Conservation (phyloP, 2,797 vertebrate genomes). For the Onychomys arenicola region DNA sequence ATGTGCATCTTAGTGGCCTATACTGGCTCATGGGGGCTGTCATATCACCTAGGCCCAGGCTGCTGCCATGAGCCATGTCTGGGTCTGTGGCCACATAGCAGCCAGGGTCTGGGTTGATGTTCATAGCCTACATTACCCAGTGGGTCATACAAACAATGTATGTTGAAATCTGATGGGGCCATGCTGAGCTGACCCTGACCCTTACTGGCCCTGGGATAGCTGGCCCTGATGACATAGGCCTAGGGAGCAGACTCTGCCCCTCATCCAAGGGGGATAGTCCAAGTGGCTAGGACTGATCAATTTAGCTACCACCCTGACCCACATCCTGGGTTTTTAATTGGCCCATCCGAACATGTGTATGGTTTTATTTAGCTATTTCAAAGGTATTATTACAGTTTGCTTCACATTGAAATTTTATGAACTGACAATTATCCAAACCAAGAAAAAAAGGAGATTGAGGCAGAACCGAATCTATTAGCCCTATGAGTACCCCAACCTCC, state of each 20-base stretch:
- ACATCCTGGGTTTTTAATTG: background rate
- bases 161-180: background rate
- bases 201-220: background rate
- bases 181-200: background rate
- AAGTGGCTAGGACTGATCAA: background rate
- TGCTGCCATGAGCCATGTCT: background rate
- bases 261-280: too few species aligned
- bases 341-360: background rate
- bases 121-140: background rate
- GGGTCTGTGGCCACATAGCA: background rate
- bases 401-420: background rate
- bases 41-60: background rate
- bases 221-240: background rate
- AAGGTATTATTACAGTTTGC: conserved; percentile 30
- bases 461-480: background rate
- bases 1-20: background rate
- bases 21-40: background rate
- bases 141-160: background rate
- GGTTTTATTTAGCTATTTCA: background rate
- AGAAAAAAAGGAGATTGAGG: background rate
- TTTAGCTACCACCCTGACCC: background rate
- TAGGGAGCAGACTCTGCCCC: background rate
- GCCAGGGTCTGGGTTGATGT: background rate
- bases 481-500: background rate
- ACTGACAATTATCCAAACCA: background rate